Evolutionary conservation across 2,113 vertebrate genomes (phyloP).

Genomic region (Periophthalmus modestus): DNA sequence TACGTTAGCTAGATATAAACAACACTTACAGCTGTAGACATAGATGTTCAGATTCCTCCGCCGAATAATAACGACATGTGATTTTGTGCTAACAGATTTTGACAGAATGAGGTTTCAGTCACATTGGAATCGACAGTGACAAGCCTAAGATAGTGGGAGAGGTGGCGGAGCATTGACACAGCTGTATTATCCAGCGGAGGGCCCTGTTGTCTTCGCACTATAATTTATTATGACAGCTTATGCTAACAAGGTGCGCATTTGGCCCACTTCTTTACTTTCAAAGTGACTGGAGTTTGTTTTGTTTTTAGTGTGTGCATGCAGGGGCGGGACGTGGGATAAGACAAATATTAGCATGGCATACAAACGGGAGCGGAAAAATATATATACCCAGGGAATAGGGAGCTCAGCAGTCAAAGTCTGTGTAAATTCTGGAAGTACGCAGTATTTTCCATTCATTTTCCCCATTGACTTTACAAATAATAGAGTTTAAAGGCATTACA

Average conservation of each 20-base stretch:
- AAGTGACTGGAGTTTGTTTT: constrained; percentile 10
- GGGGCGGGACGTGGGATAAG: neutral
- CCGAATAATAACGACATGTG: constrained; percentile 44
- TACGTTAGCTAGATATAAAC: constrained; percentile 33
- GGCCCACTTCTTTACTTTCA: constrained; percentile 36
- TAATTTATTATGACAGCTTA: constrained; percentile 51
- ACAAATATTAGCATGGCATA: neutral
- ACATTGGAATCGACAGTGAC: constrained; percentile 60
- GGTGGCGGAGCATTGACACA: constrained; percentile 31
- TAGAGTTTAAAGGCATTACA: too few species aligned
- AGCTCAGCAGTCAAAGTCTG: too few species aligned
- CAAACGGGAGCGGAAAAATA: neutral
- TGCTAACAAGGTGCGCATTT: constrained; percentile 46
- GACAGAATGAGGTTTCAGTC: constrained; percentile 72
- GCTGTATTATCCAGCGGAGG: constrained; percentile 31
- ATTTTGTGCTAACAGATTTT: constrained; percentile 40
- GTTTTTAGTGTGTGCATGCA: constrained; percentile 17
- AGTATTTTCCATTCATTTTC: too few species aligned
- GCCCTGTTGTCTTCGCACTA: constrained; percentile 33
- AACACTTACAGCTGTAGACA: constrained; percentile 25
- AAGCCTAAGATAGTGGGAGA: constrained; percentile 45
- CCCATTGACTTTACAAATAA: too few species aligned
- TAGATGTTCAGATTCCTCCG: constrained; percentile 1
- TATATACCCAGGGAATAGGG: neutral
- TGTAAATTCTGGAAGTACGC: too few species aligned